These are phyloP conservation scores for Mohoua ochrocephala DNA, from an alignment of 2,113 vertebrate species.

Conservation along the genomic window DNA sequence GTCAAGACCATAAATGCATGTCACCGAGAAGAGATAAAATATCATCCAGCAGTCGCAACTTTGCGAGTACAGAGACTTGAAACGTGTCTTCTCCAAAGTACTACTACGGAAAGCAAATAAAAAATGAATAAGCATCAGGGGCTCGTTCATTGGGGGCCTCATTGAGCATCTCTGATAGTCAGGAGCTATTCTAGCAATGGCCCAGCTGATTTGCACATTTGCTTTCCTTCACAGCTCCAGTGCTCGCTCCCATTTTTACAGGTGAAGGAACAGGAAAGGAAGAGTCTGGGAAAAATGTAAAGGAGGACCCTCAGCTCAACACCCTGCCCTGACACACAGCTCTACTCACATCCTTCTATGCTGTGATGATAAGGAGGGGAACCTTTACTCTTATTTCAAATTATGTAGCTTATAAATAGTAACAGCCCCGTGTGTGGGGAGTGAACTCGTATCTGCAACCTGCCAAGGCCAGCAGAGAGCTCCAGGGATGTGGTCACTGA, in stretches of 20 bases:
- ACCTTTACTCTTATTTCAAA: background rate
- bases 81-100: background rate
- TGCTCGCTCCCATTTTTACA: background rate
- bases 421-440: background rate
- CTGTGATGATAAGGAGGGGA: background rate
- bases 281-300: background rate
- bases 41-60: background rate
- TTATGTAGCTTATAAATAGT: background rate
- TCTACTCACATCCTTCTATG: background rate
- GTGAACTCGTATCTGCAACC: fast-evolving
- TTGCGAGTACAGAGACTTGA: background rate
- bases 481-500: background rate
- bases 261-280: background rate
- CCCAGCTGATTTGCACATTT: background rate
- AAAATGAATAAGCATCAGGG: background rate
- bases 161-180: background rate
- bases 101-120: background rate
- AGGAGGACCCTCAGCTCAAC: background rate
- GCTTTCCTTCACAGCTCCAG: background rate
- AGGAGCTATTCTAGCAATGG: background rate
- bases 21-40: background rate
- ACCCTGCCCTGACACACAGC: background rate
- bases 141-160: background rate
- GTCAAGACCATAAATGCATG: background rate
- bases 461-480: background rate